These are phyloP conservation scores for Tamandua tetradactyla DNA, from an alignment of 2,797 vertebrate species.

Conservation along the genomic window DNA sequence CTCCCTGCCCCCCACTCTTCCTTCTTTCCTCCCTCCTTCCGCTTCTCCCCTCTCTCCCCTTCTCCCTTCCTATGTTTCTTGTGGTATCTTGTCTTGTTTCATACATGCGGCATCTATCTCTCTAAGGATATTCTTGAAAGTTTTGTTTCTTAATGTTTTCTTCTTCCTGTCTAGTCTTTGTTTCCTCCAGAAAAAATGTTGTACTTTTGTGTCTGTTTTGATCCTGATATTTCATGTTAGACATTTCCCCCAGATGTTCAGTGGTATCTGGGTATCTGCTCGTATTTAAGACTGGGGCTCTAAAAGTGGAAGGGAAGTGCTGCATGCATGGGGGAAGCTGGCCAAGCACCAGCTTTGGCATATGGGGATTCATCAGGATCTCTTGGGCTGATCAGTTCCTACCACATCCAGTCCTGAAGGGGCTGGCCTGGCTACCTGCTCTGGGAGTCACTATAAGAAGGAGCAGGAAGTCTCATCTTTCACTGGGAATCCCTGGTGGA, in stretches of 20 bases:
- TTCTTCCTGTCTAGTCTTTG: background rate
- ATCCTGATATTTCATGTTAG: background rate
- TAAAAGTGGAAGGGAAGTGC: too few relatives aligned
- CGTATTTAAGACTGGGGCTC: background rate
- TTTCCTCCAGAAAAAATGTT: background rate
- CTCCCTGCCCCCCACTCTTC: background rate
- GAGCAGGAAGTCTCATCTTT: background rate
- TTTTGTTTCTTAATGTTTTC: background rate
- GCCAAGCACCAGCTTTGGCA: background rate
- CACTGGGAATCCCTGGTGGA: too few relatives aligned
- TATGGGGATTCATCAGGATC: background rate
- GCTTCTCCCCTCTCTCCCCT: too few relatives aligned
- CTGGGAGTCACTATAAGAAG: background rate
- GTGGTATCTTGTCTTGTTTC: background rate
- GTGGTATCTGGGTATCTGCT: background rate
- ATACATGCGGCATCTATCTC: too few relatives aligned
- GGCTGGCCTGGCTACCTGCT: too few relatives aligned
- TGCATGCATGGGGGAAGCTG: too few relatives aligned
- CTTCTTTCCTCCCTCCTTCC: too few relatives aligned
- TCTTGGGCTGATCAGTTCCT: background rate
- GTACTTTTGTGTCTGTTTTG: background rate
- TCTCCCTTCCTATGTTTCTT: too few relatives aligned
- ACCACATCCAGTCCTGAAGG: background rate
- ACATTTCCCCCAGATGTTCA: too few relatives aligned
- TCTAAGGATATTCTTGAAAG: background rate